These are phyloP conservation scores for Gypaetus barbatus DNA, from an alignment of 2,797 vertebrate species.

Conservation along the genomic window DNA sequence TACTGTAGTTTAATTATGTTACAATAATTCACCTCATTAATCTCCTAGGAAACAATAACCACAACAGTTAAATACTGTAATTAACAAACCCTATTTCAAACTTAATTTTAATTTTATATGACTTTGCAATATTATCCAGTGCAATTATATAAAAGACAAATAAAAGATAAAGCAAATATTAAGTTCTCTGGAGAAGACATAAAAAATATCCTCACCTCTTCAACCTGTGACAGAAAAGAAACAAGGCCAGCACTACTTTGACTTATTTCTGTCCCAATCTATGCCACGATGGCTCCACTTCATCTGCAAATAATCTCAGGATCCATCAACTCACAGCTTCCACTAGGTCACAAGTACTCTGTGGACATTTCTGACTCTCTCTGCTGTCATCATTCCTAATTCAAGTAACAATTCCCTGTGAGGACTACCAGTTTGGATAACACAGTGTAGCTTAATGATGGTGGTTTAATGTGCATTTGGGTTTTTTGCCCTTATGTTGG, in stretches of 20 bases:
- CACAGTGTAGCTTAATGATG: rapidly evolving
- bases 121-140: slow-evolving; percentile 63
- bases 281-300: neutral
- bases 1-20: slow-evolving; percentile 75
- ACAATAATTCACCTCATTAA: slow-evolving; percentile 82
- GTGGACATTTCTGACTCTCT: neutral
- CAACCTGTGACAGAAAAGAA: neutral
- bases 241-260: neutral
- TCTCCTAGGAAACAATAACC: slow-evolving; percentile 80
- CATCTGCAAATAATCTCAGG: neutral
- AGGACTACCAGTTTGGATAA: neutral
- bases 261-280: neutral
- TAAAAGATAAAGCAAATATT: slow-evolving; percentile 7
- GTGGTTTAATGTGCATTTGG: neutral
- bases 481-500: rapidly evolving
- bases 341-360: neutral
- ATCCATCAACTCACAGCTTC: neutral
- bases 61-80: slow-evolving; percentile 77
- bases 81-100: slow-evolving; percentile 76
- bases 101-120: slow-evolving; percentile 72
- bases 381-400: neutral
- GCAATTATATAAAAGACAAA: slow-evolving; percentile 52
- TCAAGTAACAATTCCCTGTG: neutral
- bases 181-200: neutral
- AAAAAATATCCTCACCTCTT: neutral